These are phyloP conservation scores for Aphelocoma californica DNA, from an alignment of 2,797 vertebrate species.

Conservation along the genomic window DNA sequence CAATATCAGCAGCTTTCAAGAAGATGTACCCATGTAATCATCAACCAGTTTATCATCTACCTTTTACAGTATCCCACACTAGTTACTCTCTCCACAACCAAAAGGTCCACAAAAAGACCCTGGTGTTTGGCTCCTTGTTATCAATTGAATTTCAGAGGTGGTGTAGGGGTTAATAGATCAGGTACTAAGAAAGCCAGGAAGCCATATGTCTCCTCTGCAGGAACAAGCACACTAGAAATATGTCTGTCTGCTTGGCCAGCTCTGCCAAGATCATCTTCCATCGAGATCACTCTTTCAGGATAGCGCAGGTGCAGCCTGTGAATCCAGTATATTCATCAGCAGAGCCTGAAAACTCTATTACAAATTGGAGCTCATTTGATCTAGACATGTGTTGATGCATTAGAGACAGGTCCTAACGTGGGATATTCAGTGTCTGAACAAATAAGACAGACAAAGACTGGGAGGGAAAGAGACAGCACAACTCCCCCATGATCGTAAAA, in stretches of 20 bases:
- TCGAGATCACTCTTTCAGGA: background rate
- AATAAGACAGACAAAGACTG: background rate
- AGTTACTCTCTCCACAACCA: background rate
- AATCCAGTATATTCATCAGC: background rate
- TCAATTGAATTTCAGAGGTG: background rate
- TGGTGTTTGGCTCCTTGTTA: background rate
- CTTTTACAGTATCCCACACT: background rate
- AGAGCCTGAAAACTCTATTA: background rate
- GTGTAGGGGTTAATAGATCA: background rate
- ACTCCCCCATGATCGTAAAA: background rate
- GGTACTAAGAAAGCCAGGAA: background rate
- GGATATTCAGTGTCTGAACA: background rate
- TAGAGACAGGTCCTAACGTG: background rate
- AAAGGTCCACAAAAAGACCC: background rate
- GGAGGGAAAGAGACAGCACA: background rate
- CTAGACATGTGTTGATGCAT: background rate
- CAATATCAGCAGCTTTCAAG: background rate
- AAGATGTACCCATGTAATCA: background rate
- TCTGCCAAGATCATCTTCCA: conserved; percentile 4
- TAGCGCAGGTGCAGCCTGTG: background rate
- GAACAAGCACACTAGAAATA: background rate
- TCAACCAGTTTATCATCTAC: background rate
- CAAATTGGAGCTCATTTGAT: background rate
- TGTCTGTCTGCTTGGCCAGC: background rate
- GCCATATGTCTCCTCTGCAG: background rate